Evolutionary conservation across 2,888 invertebrate genomes (phyloP).

Genomic region (Pinctada fucata): DNA sequence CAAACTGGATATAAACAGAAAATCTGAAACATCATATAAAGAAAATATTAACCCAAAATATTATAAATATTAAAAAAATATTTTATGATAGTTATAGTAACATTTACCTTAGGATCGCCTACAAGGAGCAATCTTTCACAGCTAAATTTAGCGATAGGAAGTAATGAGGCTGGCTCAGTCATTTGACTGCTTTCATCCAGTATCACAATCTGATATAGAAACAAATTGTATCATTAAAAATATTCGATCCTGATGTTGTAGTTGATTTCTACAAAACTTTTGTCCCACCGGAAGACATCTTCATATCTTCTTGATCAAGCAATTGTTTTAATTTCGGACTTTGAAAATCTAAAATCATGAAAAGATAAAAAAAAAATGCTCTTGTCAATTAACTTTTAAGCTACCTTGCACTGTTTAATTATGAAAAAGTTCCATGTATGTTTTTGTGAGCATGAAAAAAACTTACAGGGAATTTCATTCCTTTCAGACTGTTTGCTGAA

Average conservation of each 20-base stretch:
- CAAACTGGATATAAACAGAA: too few relatives aligned
- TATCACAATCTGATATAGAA: conserved; percentile 62
- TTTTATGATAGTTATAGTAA: neutral
- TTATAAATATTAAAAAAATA: too few relatives aligned
- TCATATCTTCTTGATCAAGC: neutral
- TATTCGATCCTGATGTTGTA: neutral
- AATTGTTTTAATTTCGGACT: neutral
- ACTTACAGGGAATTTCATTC: conserved; percentile 68
- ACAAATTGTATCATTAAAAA: neutral
- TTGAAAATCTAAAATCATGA: too few relatives aligned
- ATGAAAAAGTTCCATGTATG: too few relatives aligned
- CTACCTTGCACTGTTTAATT: too few relatives aligned
- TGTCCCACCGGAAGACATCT: neutral
- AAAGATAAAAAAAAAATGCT: too few relatives aligned
- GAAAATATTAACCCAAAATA: too few relatives aligned
- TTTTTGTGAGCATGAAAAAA: neutral
- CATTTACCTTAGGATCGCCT: conserved; percentile 69
- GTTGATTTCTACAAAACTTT: neutral
- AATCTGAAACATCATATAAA: too few relatives aligned
- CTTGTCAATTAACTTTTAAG: too few relatives aligned
- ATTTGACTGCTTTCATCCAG: conserved; percentile 73
- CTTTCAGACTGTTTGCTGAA: conserved; percentile 61
- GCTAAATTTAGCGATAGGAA: conserved; percentile 67
- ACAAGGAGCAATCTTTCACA: conserved; percentile 70
- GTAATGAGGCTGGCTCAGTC: conserved; percentile 71